phyloP scores from a whole-genome alignment of 2,797 vertebrate genomes.

The Malurus leucopterus region DNA sequence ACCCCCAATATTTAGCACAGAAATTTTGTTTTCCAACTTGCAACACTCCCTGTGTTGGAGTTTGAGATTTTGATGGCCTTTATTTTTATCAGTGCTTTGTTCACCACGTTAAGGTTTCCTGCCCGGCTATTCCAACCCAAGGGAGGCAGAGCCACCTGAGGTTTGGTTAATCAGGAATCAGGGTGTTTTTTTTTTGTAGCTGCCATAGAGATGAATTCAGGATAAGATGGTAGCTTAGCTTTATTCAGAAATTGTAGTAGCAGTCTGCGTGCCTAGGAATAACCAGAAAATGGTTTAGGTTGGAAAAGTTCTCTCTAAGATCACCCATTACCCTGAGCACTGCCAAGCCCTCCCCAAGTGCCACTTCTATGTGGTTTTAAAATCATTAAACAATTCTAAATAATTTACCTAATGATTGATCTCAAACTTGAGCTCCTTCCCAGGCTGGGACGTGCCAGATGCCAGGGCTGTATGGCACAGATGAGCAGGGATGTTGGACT shows the following conservation, averaged over 20 bases:
- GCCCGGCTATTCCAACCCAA: neutral
- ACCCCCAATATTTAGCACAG: neutral
- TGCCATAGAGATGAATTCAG: neutral
- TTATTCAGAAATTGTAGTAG: neutral
- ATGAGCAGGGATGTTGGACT: accelerated
- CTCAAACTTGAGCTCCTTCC: neutral
- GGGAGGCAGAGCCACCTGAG: neutral
- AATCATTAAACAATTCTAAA: neutral
- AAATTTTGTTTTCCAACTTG: neutral
- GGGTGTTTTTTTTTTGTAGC: neutral
- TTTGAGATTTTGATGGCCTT: neutral
- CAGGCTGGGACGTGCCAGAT: neutral
- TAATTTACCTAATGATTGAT: neutral
- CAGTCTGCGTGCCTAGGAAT: neutral
- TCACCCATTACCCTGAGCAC: neutral
- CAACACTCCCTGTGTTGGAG: neutral
- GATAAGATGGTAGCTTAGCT: neutral
- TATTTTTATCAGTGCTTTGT: neutral
- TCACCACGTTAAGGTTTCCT: neutral
- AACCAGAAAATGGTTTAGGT: neutral
- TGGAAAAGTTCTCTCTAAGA: neutral
- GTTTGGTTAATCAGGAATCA: neutral
- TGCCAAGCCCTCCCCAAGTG: neutral
- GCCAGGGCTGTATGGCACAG: neutral
- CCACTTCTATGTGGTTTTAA: neutral